Percentiles rank a stretch among this genome's conserved stretches.
phyloP scores from a whole-genome alignment of 2,113 vertebrate genomes.

The Regulus satrapa region DNA sequence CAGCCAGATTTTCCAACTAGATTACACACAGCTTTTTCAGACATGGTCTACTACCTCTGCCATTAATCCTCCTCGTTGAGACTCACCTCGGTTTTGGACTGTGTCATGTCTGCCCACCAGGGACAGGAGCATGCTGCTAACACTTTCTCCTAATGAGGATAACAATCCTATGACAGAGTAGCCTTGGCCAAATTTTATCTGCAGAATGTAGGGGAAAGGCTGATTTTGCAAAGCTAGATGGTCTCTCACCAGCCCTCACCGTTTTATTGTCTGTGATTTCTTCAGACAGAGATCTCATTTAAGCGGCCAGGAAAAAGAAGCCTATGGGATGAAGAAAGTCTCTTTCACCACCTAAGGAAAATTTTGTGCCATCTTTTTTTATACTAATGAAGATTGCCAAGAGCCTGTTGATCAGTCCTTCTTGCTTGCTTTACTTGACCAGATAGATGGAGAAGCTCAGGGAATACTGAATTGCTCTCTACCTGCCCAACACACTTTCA shows the following conservation, averaged over 20 bases:
- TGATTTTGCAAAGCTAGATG: background rate
- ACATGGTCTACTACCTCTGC: background rate
- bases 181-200: background rate
- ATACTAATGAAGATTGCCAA: background rate
- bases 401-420: background rate
- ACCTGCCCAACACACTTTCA: background rate
- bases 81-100: slow-evolving; percentile 3
- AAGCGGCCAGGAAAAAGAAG: background rate
- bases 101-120: background rate
- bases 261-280: background rate
- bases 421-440: background rate
- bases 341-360: background rate
- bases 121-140: slow-evolving; percentile 36
- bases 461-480: background rate
- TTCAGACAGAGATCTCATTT: background rate
- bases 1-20: slow-evolving; percentile 36
- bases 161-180: background rate
- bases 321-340: background rate
- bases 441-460: background rate
- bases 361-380: background rate
- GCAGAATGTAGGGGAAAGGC: background rate
- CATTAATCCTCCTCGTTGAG: slow-evolving; percentile 10
- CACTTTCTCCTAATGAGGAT: slow-evolving; percentile 6
- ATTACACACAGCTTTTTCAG: slow-evolving; percentile 29
- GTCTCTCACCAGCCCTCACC: background rate